A percentile compares a stretch with the other conserved stretches of the same genome.
Evolutionary conservation across 30 jellyfish, hydroid and myxozoan genomes (phyloP).

Genomic region (Turritopsis dohrnii): DNA sequence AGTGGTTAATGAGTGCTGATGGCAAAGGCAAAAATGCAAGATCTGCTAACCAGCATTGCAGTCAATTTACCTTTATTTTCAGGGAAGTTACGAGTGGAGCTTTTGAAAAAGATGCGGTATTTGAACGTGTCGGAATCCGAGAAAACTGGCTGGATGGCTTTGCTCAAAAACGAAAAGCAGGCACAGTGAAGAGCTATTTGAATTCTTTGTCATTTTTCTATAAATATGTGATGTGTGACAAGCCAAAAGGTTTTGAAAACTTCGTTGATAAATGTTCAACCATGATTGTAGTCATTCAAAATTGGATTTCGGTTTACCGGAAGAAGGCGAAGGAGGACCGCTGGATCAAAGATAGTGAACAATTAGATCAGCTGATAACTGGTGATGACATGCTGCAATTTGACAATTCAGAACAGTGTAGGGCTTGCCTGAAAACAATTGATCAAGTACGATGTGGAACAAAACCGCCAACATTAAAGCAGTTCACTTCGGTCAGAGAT

Average conservation of each 20-base stretch:
- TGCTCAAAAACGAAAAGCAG: constrained; percentile 12
- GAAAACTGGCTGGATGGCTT: constrained; percentile 24
- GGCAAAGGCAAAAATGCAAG: neutral
- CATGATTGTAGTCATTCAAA: neutral
- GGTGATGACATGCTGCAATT: neutral
- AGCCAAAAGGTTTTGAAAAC: neutral
- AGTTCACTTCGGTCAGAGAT: constrained; percentile 11
- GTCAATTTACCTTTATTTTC: neutral
- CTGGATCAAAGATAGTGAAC: constrained; percentile 13
- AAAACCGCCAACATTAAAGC: neutral
- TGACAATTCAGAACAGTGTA: neutral
- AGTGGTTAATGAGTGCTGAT: neutral
- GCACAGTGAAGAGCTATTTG: constrained; percentile 32
- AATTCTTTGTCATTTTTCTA: constrained; percentile 26
- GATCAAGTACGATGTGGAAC: neutral
- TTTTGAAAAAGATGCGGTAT: neutral
- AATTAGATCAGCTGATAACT: neutral
- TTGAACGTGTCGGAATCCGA: constrained; percentile 1
- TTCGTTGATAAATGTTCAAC: neutral
- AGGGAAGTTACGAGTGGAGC: neutral
- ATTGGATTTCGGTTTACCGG: constrained; percentile 1
- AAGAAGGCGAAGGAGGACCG: neutral
- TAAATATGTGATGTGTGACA: constrained; percentile 8
- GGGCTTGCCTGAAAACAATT: neutral
- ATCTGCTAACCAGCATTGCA: neutral